Base-by-base conservation (phyloP, 2,888 invertebrate genomes). In the Mactromeris polynyma region DNA sequence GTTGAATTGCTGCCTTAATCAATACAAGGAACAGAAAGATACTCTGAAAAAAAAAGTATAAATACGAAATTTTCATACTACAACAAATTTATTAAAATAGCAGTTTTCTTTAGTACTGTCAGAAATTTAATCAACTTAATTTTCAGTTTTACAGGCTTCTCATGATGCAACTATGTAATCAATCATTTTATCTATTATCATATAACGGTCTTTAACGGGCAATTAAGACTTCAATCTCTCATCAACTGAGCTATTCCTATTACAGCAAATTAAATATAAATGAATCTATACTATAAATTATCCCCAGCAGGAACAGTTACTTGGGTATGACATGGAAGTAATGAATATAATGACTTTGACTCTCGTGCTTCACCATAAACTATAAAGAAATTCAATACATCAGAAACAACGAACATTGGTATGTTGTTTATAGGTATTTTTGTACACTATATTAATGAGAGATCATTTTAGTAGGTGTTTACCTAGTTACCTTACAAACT, bases 181-280 rank as follows among this genome's bases (percentile, higher is more conserved):
- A 64, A 64, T 64, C 26, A 64, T 64, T n/a, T n/a, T 58, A n/a
- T 64, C 26, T 64, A n/a, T n/a, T 64, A 64, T 9, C 26, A 26
- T 26, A 64, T 26, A 64, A 64, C 58, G 6, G 11, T 19, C 58
- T 4, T n/a, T 64, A n/a, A n/a, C n/a, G 9, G 7, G 11, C 58
- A 64, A 64, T 64, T 64, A 64, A 64, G 58, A 26, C 58, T 9
- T 26, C 26, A 64, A 64, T 64, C n/a, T 64, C n/a, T 64, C 58
- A n/a, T 64, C 26, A 64, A 64, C 26, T 26, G 26, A 64, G 26
- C n/a, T 46, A 46, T 64, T 64, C 26, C 58, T 64, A 64, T 64
- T n/a, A 64, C n/a, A 26, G 58, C 21, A 64, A 7, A 64, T 64
- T 64, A 64, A 64, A 64, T 64, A 64, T 64, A 64, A 64, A 64